phyloP scores from a whole-genome alignment of 2,888 invertebrate species.

The Shargacucullia verbasci region DNA sequence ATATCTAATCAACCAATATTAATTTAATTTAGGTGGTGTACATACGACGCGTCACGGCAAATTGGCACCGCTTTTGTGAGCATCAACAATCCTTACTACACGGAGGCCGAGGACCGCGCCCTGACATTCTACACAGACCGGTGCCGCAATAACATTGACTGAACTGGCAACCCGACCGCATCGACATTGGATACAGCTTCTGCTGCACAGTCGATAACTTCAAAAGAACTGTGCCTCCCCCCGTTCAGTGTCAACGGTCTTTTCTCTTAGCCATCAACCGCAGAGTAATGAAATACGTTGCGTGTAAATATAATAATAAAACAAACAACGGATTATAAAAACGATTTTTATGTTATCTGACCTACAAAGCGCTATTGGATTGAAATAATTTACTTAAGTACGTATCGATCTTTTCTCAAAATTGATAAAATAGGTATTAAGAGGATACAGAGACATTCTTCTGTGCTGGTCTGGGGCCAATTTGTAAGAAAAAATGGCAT shows the following conservation, averaged over 20 bases:
- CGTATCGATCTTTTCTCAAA: too few species aligned
- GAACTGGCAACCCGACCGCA: constrained; percentile 85
- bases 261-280: constrained; percentile 54
- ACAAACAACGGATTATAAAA: background rate
- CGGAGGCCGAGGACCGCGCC: constrained; percentile 71
- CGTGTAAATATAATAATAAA: background rate
- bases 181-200: constrained; percentile 89
- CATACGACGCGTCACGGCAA: constrained; percentile 82
- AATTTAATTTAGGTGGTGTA: constrained; percentile 80
- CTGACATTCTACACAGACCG: constrained; percentile 87
- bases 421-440: too few species aligned
- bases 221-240: constrained; percentile 87
- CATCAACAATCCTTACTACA: constrained; percentile 90
- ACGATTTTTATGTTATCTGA: background rate
- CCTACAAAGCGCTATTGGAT: background rate
- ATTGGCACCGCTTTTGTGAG: constrained; percentile 90
- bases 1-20: constrained; percentile 5
- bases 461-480: too few species aligned
- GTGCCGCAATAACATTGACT: constrained; percentile 88
- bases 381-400: too few species aligned
- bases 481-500: too few species aligned
- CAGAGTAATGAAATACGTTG: too few species aligned
- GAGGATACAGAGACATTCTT: too few species aligned
- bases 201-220: constrained; percentile 90
- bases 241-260: constrained; percentile 82